A percentile compares a stretch with the other conserved stretches of the same genome.
Evolutionary conservation across 2,888 invertebrate genomes (phyloP).

Genomic region (Polydrusus tereticollis): DNA sequence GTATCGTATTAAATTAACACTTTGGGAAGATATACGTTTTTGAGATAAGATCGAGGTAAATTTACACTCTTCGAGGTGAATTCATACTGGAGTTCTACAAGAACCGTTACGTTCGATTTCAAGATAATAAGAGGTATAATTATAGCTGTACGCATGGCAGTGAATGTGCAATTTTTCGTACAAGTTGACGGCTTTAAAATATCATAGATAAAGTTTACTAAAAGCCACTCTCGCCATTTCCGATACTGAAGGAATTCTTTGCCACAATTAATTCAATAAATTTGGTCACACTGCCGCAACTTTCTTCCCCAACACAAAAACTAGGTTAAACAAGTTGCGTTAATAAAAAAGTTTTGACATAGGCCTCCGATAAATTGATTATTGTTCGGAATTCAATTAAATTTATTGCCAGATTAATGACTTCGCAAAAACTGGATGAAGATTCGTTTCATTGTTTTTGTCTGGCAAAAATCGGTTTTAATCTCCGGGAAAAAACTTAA

Average conservation of each 20-base stretch:
- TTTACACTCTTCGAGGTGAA: background rate
- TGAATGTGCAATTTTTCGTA: too few species aligned
- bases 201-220: too few species aligned
- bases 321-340: background rate
- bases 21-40: background rate
- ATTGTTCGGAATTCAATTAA: conserved; percentile 28
- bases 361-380: conserved; percentile 22
- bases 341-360: conserved; percentile 23
- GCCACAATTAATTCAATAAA: background rate
- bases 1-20: background rate
- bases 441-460: conserved; percentile 2
- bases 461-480: background rate
- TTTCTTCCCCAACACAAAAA: background rate
- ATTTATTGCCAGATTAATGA: conserved; percentile 19
- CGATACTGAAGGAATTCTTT: too few species aligned
- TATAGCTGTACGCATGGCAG: too few species aligned
- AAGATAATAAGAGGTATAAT: conserved; percentile 1
- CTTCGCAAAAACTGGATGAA: conserved; percentile 7
- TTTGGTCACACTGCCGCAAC: background rate
- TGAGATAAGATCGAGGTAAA: conserved; percentile 4
- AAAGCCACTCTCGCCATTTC: too few species aligned
- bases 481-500: background rate
- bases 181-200: too few species aligned
- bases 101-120: conserved; percentile 1
- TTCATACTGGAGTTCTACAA: background rate